Conservation (phyloP, 1,140 invertebrate genomes). For the Halictus rubicundus region DNA sequence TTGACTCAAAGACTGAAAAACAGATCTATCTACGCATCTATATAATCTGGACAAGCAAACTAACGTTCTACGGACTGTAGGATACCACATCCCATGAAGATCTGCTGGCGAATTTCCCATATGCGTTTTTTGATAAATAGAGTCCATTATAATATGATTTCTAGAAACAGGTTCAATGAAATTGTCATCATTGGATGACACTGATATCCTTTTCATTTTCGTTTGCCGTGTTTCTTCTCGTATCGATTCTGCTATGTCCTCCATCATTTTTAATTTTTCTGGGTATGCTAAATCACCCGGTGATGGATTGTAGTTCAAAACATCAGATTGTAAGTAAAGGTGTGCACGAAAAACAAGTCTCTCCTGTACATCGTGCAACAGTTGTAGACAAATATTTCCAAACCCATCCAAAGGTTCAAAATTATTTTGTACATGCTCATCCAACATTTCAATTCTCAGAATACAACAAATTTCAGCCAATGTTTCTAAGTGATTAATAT, state of each 20-base stretch:
- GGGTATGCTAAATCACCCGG: slow-evolving; percentile 98
- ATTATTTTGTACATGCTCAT: slow-evolving; percentile 94
- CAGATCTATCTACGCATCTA: slow-evolving; percentile 95
- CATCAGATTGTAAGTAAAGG: slow-evolving; percentile 96
- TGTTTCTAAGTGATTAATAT: slow-evolving; percentile 98
- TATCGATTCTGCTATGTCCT: slow-evolving; percentile 81
- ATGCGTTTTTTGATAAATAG: slow-evolving; percentile 68
- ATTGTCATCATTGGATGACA: slow-evolving; percentile 69
- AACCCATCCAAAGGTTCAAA: slow-evolving; percentile 89
- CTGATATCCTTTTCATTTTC: slow-evolving; percentile 73
- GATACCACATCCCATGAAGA: slow-evolving; percentile 99
- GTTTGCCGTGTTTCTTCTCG: slow-evolving; percentile 73
- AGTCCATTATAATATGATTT: slow-evolving; percentile 75
- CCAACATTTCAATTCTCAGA: slow-evolving; percentile 95
- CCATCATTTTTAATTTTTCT: slow-evolving; percentile 98
- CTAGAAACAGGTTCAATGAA: slow-evolving; percentile 67
- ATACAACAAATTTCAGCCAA: slow-evolving; percentile 98
- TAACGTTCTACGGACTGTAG: slow-evolving; percentile 95
- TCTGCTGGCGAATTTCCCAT: slow-evolving; percentile 92
- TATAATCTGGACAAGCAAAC: slow-evolving; percentile 97
- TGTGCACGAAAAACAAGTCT: slow-evolving; percentile 97
- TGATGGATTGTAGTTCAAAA: slow-evolving; percentile 93
- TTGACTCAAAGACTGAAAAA: slow-evolving; percentile 97
- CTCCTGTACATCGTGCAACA: slow-evolving; percentile 98
- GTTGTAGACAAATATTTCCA: slow-evolving; percentile 90